Evolutionary conservation across 2,888 invertebrate genomes (phyloP).

Genomic region (Chironomus riparius): DNA sequence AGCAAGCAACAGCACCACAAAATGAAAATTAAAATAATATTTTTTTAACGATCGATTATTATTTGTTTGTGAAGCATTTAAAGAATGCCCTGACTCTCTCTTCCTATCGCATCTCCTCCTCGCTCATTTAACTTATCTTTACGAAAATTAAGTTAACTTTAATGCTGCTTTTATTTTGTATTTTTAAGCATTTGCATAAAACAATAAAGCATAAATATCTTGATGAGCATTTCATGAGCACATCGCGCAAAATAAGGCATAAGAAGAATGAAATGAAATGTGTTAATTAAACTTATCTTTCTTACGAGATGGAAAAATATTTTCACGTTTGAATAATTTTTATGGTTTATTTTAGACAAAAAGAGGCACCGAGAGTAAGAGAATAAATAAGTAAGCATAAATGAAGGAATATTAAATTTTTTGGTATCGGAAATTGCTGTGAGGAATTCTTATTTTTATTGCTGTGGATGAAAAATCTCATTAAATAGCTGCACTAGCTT

Average conservation of each 20-base stretch:
- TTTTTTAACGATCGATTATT: slow-evolving; percentile 26
- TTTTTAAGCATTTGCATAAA: slow-evolving; percentile 17
- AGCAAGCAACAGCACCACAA: neutral
- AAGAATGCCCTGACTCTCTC: neutral
- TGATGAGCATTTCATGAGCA: slow-evolving; percentile 6
- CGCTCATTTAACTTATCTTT: neutral
- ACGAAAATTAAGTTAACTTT: neutral
- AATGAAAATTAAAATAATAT: neutral
- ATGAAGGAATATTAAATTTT: too few species aligned
- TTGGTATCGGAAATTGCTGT: too few species aligned
- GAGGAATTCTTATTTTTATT: neutral
- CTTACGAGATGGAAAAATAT: neutral
- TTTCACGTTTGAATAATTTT: slow-evolving; percentile 22
- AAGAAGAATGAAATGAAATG: neutral
- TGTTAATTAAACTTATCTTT: slow-evolving; percentile 25
- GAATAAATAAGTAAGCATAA: neutral
- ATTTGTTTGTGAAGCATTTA: neutral
- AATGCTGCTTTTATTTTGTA: neutral
- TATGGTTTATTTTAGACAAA: slow-evolving; percentile 9
- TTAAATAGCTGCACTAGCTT: too few species aligned
- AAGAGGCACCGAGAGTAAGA: too few species aligned
- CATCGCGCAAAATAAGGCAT: neutral
- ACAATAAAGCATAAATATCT: slow-evolving; percentile 24
- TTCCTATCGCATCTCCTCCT: neutral
- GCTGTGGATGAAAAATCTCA: neutral